Percentiles rank a stretch among this genome's conserved stretches.
These are phyloP conservation scores for Baronia brevicornis DNA, from an alignment of 2,888 invertebrate genomes.

Conservation along the genomic window DNA sequence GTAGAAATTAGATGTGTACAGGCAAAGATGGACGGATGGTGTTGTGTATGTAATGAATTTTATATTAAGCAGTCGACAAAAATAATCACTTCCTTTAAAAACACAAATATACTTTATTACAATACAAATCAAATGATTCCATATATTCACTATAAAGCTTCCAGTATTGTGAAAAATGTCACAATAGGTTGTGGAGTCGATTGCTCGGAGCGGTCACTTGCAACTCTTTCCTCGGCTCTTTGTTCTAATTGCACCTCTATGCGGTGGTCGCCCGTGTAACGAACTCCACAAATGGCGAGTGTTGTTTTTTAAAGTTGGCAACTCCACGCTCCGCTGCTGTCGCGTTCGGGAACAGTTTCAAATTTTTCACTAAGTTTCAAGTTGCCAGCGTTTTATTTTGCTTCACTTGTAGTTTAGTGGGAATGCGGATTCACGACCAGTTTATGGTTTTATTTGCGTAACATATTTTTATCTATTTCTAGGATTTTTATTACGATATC, in stretches of 20 bases:
- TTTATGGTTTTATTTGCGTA: too few relatives aligned
- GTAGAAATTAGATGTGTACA: too few relatives aligned
- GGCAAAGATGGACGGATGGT: too few relatives aligned
- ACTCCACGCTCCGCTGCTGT: constrained; percentile 1
- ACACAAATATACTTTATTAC: too few relatives aligned
- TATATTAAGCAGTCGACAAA: too few relatives aligned
- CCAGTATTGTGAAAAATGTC: constrained; percentile 24
- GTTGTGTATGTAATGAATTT: too few relatives aligned
- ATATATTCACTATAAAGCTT: constrained; percentile 15
- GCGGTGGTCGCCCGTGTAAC: constrained; percentile 32
- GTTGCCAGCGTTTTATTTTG: constrained; percentile 8
- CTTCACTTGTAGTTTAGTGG: constrained; percentile 2
- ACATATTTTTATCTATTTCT: too few relatives aligned
- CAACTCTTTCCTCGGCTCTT: constrained; percentile 35
- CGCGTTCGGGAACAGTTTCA: constrained; percentile 2
- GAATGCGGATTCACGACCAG: constrained; percentile 7
- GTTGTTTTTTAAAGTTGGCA: constrained; percentile 14
- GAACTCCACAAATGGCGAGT: constrained; percentile 33
- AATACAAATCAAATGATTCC: too few relatives aligned
- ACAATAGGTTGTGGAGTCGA: constrained; percentile 32
- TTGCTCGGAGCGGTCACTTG: constrained; percentile 38
- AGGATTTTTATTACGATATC: too few relatives aligned
- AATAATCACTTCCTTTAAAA: too few relatives aligned
- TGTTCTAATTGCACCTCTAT: constrained; percentile 48
- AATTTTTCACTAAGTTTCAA: constrained; percentile 9